Evolutionary conservation across 2,888 invertebrate genomes (phyloP), one percentile per base, ranked within the genome.

Genomic region (Tanytarsus gracilentus): DNA sequence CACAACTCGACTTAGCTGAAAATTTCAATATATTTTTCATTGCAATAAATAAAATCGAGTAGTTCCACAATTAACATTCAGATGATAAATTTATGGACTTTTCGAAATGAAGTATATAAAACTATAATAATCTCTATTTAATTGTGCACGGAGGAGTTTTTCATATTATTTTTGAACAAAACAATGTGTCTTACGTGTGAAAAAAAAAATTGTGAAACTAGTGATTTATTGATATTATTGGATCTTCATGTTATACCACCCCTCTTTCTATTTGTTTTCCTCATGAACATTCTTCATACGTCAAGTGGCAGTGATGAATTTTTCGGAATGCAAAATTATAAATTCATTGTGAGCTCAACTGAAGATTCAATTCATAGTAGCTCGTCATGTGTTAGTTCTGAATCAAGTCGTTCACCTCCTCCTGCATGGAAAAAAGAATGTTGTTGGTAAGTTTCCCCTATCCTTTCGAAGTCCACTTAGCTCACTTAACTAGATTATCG

Each of bases 381-480:
- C 50, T 51, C 62, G 61, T 64, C 67, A 63, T 64, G 61, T 61
- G 63, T 61, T 63, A 70, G 68, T 65, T 48, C 58, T 30, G 58
- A 58, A 29, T 48, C 58, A 58, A 58, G 58, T 48, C 58, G 26
- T 39, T 58, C 58, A 14, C 25, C 44, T 44, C 72, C 73, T 65
- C 73, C 79, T 69, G 78, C 80, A 72, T 82, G 82, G 81, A 80
- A 79, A 71, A 78, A 77, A 70, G 81, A 82, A 75, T 80, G 78
- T 72, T 75, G 77, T 70, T 78, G 81, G 82, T 82, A 80, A 81
- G 82, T 74, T 44, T 58, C 48, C 39, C 11, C 36, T 27, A 6
- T n/a, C 3, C 33, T 33, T 9, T 33, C 33, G 9, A 9, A 11
- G 33, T 33, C 33, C 33, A 9, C n/a, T 3, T 44, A 11, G 11